Evolutionary conservation across 2,888 invertebrate species (phyloP), one percentile per base, ranked within the genome.

Genomic region (Gasteruption jaculator): DNA sequence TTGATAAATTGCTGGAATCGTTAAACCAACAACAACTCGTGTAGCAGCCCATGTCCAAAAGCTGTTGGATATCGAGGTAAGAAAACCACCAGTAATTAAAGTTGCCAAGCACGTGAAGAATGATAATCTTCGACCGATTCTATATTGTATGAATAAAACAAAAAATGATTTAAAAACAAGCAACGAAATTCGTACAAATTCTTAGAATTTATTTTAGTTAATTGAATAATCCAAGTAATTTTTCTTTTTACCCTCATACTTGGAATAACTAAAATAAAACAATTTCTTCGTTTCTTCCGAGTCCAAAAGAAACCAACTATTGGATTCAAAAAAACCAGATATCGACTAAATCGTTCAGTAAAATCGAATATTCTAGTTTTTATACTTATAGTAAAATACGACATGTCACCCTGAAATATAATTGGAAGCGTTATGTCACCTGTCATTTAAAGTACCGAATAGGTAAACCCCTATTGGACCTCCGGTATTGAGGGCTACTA

Each of bases 1-100:
- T 73, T 92, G 91, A 71, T 93, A 92, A 26, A 93, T 83, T 1
- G 92, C 92, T 3, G 93, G 92, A 58, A 93, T 88, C 0, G 92
- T 91, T 5, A 91, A 72, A 3, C 94, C 94, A n/a, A 92, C 91
- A 39, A 91, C 75, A 12, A 84, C 75, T 48, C 93, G 77, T 57
- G 88, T 87, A 3, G 80, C 73, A 1, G 87, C 82, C 90, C 93
- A 93, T 49, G 80, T 79, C 85, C 86, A 86, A 66, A 87, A 91
- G 60, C 83, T 78, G 30, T 79, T 78, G 19, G 91, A 83, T 38
- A 84, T 76, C 3, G 90, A 87, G 4, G 91, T 90, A 54, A 87
- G 73, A 53, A 90, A 73, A 51, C 91, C 89, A 12, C 91, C 91
- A 25, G 81, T 60, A 26, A 91, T 78, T 49, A 92, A 75, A n/a